Base-by-base conservation (phyloP, 1,140 invertebrate genomes). In the Brachionus paranguensis region DNA sequence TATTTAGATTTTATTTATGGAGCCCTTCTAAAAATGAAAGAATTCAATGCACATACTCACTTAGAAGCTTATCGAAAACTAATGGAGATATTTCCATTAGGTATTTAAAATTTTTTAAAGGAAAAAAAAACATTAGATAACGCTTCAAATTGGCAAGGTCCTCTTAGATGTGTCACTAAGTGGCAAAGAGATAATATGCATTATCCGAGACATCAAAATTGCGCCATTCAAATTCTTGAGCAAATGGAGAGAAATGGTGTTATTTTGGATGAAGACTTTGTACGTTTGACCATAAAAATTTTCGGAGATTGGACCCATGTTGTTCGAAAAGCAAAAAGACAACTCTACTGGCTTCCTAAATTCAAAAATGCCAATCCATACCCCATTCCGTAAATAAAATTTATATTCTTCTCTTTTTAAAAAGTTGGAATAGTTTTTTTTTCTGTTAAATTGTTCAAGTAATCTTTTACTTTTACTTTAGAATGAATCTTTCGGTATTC, bases 271-370 rank as follows among this genome's bases (percentile, higher is more conserved):
- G 68, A 55, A 68, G 95, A 98, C 89, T 92, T 95, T 88, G 93
- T 96, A 86, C 89, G 92, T 83, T 93, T 96, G 86, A 88, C 99
- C 0, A 85, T 93, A 8, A 94, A 93, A 86, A 92, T 93, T 53
- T 99, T 98, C 91, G 96, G 96, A 0, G 90, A 91, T 83, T 90
- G 93, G 86, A 93, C 93, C 11, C 92, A 93, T 87, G 94, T 94
- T 0, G 88, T 95, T 12, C 90, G 94, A 84, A 97, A 96, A 88
- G 94, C 92, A 87, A 93, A 93, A 91, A 91, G 95, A 65, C 96
- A 98, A 94, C 93, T 95, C 91, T 99, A 99, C 87, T 99, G 97
- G 97, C 94, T 97, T 93, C 96, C 96, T 3, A 99, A 99, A 89
- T 95, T 99, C 86, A 94, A 93, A 87, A 93, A 98, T 88, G 88